phyloP scores from a whole-genome alignment of 2,797 vertebrate species.

The Orestias chungarensis region DNA sequence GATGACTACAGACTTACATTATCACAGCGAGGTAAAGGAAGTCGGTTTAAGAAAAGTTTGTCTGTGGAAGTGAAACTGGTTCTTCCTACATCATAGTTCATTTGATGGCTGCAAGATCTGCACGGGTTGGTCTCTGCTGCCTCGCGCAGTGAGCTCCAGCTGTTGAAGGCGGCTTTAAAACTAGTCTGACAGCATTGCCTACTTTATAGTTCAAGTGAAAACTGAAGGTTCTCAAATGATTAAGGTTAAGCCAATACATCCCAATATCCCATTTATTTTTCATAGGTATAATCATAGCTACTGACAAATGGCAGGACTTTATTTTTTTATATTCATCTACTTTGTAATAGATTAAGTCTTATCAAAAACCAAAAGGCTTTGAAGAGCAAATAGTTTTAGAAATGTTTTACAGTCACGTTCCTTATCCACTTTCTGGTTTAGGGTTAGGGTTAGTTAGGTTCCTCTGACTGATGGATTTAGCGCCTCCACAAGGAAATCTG shows the following conservation, averaged over 20 bases:
- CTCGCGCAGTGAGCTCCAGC: conserved; percentile 12
- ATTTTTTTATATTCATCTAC: too few relatives aligned
- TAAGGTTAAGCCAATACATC: not conserved
- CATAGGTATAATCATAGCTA: not conserved
- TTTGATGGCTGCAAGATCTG: not conserved
- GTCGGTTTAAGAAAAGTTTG: not conserved
- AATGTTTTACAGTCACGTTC: not conserved
- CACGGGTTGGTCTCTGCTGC: not conserved
- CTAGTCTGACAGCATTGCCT: conserved; percentile 49
- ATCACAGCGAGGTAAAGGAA: not conserved
- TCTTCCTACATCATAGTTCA: not conserved
- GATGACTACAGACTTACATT: not conserved
- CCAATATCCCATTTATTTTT: not conserved
- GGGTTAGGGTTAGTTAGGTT: not conserved
- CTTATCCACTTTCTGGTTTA: not conserved
- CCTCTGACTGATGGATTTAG: not conserved
- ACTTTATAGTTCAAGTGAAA: not conserved
- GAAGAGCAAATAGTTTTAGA: not conserved
- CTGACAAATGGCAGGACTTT: not conserved
- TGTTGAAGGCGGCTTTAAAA: conserved; percentile 13
- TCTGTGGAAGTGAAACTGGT: not conserved
- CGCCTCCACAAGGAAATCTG: not conserved
- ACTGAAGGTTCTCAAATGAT: not conserved
- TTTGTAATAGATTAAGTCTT: too few relatives aligned
- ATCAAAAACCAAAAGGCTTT: too few relatives aligned